These are phyloP conservation scores for Aleiodes testaceus DNA, from an alignment of 2,888 invertebrate species.

Conservation along the genomic window DNA sequence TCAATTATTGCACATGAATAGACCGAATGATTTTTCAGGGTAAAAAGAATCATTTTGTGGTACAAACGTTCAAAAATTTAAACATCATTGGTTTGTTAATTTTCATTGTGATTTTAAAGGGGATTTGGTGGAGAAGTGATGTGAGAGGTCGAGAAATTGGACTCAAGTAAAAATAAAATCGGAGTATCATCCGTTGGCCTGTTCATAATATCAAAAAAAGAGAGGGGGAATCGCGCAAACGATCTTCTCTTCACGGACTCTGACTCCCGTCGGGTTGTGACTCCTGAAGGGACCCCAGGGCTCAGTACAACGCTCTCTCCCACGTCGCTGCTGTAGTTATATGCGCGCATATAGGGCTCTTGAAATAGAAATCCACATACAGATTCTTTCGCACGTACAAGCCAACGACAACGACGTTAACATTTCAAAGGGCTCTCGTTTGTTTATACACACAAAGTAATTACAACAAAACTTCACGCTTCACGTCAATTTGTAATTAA, in stretches of 20 bases:
- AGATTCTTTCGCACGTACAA: slow-evolving; percentile 38
- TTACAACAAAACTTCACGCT: slow-evolving; percentile 10
- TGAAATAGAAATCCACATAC: slow-evolving; percentile 38
- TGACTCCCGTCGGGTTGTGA: slow-evolving; percentile 42
- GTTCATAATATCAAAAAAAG: background rate
- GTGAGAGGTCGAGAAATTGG: too few species aligned
- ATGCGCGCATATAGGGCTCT: slow-evolving; percentile 24
- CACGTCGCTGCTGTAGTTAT: slow-evolving; percentile 39
- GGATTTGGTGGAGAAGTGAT: too few species aligned
- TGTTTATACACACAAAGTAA: slow-evolving; percentile 34
- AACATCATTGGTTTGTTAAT: too few species aligned
- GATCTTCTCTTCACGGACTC: slow-evolving; percentile 43
- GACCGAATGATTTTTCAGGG: too few species aligned
- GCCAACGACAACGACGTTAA: too few species aligned
- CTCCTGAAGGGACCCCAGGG: slow-evolving; percentile 37
- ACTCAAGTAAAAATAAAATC: slow-evolving; percentile 1
- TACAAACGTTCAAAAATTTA: too few species aligned
- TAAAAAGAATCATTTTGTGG: too few species aligned
- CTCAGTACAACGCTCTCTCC: slow-evolving; percentile 45
- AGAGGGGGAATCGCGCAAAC: slow-evolving; percentile 32
- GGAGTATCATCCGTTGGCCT: slow-evolving; percentile 18
- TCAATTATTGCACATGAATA: too few species aligned
- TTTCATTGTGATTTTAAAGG: too few species aligned
- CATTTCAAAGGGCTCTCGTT: slow-evolving; percentile 21
- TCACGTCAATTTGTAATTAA: slow-evolving; percentile 6